phyloP scores from a whole-genome alignment of 1,140 invertebrate species.

The Aradophagus sp. region DNA sequence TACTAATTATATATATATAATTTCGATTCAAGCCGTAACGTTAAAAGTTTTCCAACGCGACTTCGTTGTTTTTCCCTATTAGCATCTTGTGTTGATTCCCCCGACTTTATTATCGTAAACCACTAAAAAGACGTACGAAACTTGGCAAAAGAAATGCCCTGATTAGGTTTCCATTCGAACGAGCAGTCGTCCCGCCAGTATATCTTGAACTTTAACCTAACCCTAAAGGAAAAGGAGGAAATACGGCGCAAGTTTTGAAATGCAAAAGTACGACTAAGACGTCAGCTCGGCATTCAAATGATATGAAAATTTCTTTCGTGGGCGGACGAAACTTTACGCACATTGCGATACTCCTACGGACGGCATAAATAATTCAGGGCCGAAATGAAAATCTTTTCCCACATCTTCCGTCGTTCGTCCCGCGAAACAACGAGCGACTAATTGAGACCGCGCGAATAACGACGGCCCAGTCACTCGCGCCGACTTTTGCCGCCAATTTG shows the following conservation, averaged over 20 bases:
- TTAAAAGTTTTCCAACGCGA: no score
- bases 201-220: slow-evolving; percentile 21
- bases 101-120: no score
- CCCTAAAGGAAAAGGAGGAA: slow-evolving; percentile 14
- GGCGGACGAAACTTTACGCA: slow-evolving; percentile 28
- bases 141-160: no score
- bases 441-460: not conserved
- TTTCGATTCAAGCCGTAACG: no score
- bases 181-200: not conserved
- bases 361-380: slow-evolving; percentile 44
- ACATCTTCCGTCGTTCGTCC: slow-evolving; percentile 1
- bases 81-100: no score
- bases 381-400: slow-evolving; percentile 29
- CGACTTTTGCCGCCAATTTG: no score
- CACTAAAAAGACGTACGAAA: no score
- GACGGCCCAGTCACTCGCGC: no score
- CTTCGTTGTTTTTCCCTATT: no score
- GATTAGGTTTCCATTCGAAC: no score
- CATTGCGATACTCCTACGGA: slow-evolving; percentile 25
- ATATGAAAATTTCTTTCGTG: slow-evolving; percentile 41
- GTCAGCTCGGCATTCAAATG: slow-evolving; percentile 37
- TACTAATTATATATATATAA: no score
- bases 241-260: slow-evolving; percentile 25
- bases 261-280: slow-evolving; percentile 22
- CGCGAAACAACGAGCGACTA: slow-evolving; percentile 3